Percentiles rank a stretch among this genome's conserved stretches.
These are phyloP conservation scores for Heliconius hewitsoni DNA, from an alignment of 1,140 invertebrate genomes.

Conservation along the genomic window DNA sequence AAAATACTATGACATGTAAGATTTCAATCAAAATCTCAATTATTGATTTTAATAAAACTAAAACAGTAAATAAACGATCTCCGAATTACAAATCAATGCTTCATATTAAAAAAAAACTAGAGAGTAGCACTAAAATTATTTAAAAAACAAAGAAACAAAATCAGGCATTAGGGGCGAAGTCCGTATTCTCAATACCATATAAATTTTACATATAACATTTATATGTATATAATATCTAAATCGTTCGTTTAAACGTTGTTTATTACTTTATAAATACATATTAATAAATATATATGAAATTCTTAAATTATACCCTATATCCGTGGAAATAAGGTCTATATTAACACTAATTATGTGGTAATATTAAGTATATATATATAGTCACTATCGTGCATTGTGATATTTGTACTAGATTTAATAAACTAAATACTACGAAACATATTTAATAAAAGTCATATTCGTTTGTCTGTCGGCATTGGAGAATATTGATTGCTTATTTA, in stretches of 20 bases:
- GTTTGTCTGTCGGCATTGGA: no score
- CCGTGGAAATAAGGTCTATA: conserved; percentile 34
- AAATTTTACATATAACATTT: background rate
- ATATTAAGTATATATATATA: background rate
- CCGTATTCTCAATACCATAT: conserved; percentile 6
- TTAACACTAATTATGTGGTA: conserved; percentile 6
- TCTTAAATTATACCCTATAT: conserved; percentile 34
- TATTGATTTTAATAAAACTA: no score
- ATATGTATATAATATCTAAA: conserved; percentile 34
- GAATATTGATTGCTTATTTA: no score
- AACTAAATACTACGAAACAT: no score
- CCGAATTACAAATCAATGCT: background rate
- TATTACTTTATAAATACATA: conserved; percentile 27
- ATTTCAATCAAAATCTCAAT: no score
- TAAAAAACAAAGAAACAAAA: background rate
- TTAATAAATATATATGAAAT: conserved; percentile 10
- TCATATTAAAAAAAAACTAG: background rate
- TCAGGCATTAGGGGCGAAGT: background rate
- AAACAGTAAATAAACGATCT: background rate
- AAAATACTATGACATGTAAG: no score
- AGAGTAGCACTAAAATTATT: conserved; percentile 2
- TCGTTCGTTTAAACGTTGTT: conserved; percentile 34
- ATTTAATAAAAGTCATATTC: no score
- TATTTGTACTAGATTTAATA: background rate
- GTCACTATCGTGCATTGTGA: background rate